Evolutionary conservation across 2,797 vertebrate species (phyloP).

Genomic region (Scyliorhinus canicula): DNA sequence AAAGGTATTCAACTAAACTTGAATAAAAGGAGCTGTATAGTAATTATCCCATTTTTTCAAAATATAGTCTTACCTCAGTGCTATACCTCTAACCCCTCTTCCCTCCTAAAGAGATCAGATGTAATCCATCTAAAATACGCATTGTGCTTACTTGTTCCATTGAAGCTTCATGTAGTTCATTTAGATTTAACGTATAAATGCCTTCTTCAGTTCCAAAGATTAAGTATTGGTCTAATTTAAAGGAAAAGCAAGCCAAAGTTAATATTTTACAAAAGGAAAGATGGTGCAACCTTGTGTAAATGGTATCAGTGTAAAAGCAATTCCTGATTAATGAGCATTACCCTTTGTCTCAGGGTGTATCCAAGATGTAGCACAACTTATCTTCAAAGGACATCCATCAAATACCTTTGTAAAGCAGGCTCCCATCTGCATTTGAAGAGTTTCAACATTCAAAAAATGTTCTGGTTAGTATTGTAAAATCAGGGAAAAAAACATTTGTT

Average conservation of each 20-base stretch:
- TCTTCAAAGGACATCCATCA: constrained; percentile 95
- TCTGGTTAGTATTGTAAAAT: background rate
- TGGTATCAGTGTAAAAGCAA: background rate
- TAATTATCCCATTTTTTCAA: background rate
- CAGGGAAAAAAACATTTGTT: constrained; percentile 40
- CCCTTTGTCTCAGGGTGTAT: constrained; percentile 98
- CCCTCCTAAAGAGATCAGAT: background rate
- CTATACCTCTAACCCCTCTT: background rate
- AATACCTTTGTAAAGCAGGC: constrained; percentile 99
- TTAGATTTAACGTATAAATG: constrained; percentile 95
- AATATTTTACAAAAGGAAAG: background rate
- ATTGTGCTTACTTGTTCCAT: constrained; percentile 85
- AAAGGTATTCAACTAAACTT: background rate
- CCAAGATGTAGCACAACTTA: constrained; percentile 97
- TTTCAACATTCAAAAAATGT: constrained; percentile 38
- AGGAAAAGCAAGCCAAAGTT: background rate
- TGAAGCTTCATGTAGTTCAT: constrained; percentile 92
- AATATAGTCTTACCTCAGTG: background rate
- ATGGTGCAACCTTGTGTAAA: background rate
- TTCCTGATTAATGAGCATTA: constrained; percentile 46
- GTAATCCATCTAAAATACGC: background rate
- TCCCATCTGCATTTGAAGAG: constrained; percentile 75
- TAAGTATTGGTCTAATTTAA: constrained; percentile 80
- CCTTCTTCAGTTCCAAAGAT: constrained; percentile 97
- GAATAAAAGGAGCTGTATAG: background rate